These are phyloP conservation scores for Nysson spinosus DNA, from an alignment of 2,888 invertebrate genomes.

Conservation along the genomic window DNA sequence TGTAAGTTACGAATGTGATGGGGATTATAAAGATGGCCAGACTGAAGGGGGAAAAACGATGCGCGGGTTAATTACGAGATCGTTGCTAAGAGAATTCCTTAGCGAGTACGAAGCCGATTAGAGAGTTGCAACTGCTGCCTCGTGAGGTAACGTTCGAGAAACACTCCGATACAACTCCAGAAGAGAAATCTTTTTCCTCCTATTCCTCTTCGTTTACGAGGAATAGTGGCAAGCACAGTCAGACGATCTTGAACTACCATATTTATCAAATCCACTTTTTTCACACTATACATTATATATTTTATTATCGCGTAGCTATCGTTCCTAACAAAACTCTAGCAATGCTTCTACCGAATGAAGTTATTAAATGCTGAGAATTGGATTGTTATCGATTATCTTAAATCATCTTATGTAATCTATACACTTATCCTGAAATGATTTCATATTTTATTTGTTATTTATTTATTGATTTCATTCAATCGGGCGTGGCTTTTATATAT, in stretches of 20 bases:
- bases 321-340: too few species aligned
- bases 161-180: constrained; percentile 32
- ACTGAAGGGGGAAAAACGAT: constrained; percentile 27
- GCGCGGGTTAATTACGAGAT: constrained; percentile 47
- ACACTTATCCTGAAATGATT: too few species aligned
- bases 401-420: too few species aligned
- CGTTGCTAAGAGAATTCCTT: constrained; percentile 45
- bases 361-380: too few species aligned
- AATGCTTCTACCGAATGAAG: too few species aligned
- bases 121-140: constrained; percentile 44
- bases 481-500: too few species aligned
- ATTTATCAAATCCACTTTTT: constrained; percentile 25
- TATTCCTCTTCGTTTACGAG: constrained; percentile 18
- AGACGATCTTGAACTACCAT: constrained; percentile 21
- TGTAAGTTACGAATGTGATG: background rate
- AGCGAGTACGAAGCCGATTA: constrained; percentile 43
- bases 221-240: constrained; percentile 21
- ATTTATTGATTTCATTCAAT: too few species aligned
- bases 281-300: too few species aligned
- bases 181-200: constrained; percentile 49
- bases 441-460: too few species aligned
- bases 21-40: constrained; percentile 8
- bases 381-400: too few species aligned
- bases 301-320: too few species aligned
- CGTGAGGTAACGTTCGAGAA: constrained; percentile 46